Evolutionary conservation across 2,888 invertebrate genomes (phyloP), one percentile per base, ranked within the genome.

Genomic region (Lamproptera curius): DNA sequence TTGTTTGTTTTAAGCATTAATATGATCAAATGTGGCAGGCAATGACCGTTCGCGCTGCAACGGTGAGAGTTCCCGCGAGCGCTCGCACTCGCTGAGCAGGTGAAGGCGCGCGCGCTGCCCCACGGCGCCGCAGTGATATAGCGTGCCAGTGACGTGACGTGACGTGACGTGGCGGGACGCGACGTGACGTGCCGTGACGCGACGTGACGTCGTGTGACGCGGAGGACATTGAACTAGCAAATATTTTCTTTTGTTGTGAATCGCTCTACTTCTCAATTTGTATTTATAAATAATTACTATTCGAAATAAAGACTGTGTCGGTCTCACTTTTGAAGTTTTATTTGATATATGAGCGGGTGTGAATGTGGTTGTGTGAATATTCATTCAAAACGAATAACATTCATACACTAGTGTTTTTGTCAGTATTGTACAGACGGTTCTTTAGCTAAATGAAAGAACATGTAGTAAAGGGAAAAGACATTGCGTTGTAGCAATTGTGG

Each of bases 11-110:
- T n/a, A n/a, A n/a, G n/a, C n/a, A n/a, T n/a, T n/a, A n/a, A n/a
- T n/a, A n/a, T n/a, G 20, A 20, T 28, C 14, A 9, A 14, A 28
- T 16, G 17, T 28, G 41, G 47, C 77, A 87, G 87, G 87, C 84
- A 84, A 64, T 84, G 87, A 86, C 75, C 84, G 86, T 53, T 62
- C 67, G 58, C 72, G 82, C 52, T 71, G 77, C 70, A 73, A 72
- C 72, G 83, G 81, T 47, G 76, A 76, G 62, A 63, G 76, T 51
- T 73, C 81, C 31, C 83, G 84, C 56, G 76, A 75, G 69, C 82
- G 88, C 39, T 87, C 87, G 61, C 88, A 93, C 77, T 93, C 93
- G 67, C 89, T 93, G 61, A 92, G 92, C 69, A 90, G 92, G 91
- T 93, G 92, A 93, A 89, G 80, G 70, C 71, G 59, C 52, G 61